Conservation (phyloP, 2,113 vertebrate species). For the Albula goreensis region DNA sequence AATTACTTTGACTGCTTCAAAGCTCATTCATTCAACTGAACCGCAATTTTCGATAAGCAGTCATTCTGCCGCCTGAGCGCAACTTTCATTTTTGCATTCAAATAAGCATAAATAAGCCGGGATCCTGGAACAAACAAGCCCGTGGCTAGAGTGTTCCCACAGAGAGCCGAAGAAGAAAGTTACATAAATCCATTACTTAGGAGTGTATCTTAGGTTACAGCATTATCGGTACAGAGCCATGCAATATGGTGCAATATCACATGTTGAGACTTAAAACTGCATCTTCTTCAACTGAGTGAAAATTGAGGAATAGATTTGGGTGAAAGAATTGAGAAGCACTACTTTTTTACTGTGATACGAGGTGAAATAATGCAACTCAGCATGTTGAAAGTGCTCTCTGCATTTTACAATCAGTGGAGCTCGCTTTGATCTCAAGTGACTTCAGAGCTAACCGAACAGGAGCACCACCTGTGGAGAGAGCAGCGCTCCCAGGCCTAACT, state of each 20-base stretch:
- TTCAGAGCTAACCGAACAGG: neutral
- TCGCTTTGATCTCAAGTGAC: neutral
- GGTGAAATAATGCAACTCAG: neutral
- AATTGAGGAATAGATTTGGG: no score
- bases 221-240: neutral
- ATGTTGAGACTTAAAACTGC: no score
- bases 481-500: neutral
- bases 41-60: neutral
- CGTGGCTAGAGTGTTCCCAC: neutral
- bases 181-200: neutral
- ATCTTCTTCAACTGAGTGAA: no score
- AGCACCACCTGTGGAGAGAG: neutral
- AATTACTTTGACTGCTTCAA: constrained; percentile 42
- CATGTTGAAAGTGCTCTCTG: neutral
- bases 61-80: neutral
- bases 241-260: no score
- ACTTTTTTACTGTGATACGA: no score
- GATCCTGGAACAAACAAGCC: neutral
- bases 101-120: neutral
- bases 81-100: neutral
- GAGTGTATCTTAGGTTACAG: neutral
- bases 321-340: no score
- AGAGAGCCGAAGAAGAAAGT: neutral
- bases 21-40: constrained; percentile 30
- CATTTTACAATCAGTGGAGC: neutral